Conservation (phyloP, 2,888 invertebrate species). For the Cordilura impudica region DNA sequence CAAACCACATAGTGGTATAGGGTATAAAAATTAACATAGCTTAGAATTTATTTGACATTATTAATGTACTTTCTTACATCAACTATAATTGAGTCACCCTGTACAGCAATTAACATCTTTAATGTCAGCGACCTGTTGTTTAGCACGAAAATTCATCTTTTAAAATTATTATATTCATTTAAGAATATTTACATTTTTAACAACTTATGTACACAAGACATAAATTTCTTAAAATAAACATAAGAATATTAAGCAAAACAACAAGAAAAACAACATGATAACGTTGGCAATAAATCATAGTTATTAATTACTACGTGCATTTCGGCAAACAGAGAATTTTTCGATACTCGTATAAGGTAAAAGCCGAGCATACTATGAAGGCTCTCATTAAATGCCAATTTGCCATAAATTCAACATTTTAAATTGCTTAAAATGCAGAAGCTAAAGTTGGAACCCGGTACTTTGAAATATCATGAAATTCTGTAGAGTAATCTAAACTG, state of each 20-base stretch:
- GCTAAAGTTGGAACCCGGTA: neutral
- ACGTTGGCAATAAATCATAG: slow-evolving; percentile 49
- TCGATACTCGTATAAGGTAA: slow-evolving; percentile 8
- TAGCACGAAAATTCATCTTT: slow-evolving; percentile 1
- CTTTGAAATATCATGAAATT: neutral
- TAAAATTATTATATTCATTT: slow-evolving; percentile 28
- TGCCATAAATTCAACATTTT: no score
- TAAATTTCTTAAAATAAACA: slow-evolving; percentile 45
- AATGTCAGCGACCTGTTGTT: neutral
- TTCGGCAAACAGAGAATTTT: slow-evolving; percentile 1
- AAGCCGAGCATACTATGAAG: neutral
- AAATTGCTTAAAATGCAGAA: neutral
- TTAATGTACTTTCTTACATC: no score
- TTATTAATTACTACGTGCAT: slow-evolving; percentile 49
- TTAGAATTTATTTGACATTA: neutral
- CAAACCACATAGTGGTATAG: no score
- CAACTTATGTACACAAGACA: slow-evolving; percentile 39
- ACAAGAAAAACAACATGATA: slow-evolving; percentile 19
- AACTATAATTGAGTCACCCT: neutral
- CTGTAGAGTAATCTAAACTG: neutral
- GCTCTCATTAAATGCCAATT: neutral
- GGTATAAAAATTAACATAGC: neutral
- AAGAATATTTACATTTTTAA: slow-evolving; percentile 26
- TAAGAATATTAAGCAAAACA: neutral
- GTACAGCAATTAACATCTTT: neutral